A percentile compares a stretch with the other conserved stretches of the same genome.
Evolutionary conservation across 2,888 invertebrate genomes (phyloP).

Genomic region (Hecatera dysodea): DNA sequence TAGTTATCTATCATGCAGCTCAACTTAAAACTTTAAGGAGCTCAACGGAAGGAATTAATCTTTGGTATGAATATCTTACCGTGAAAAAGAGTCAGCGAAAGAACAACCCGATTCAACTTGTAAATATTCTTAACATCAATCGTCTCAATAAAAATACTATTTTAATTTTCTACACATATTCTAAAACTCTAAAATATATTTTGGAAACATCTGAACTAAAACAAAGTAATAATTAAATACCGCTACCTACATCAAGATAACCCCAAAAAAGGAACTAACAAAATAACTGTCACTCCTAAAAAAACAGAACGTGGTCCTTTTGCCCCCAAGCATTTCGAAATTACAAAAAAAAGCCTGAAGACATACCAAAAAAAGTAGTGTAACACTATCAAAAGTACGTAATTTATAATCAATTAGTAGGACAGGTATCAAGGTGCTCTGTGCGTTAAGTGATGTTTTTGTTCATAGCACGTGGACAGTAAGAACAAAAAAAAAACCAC

Average conservation of each 20-base stretch:
- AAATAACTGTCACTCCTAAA: conserved; percentile 38
- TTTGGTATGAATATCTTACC: no score
- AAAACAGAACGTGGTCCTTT: conserved; percentile 43
- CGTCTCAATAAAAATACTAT: no score
- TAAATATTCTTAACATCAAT: no score
- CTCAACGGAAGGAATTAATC: no score
- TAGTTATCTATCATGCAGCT: no score
- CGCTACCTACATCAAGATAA: neutral
- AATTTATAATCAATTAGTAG: conserved; percentile 81
- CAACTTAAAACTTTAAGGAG: no score
- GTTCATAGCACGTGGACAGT: conserved; percentile 68
- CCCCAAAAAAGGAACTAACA: neutral
- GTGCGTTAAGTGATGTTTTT: conserved; percentile 69
- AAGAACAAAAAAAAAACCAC: conserved; percentile 59
- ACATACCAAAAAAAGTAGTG: conserved; percentile 33
- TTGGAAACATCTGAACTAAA: no score
- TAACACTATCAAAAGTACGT: conserved; percentile 61
- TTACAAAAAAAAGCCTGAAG: conserved; percentile 30
- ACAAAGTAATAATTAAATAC: conserved; percentile 3
- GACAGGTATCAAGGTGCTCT: conserved; percentile 70
- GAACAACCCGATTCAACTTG: no score
- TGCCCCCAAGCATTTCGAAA: conserved; percentile 36
- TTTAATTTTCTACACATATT: neutral
- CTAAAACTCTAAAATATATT: neutral
- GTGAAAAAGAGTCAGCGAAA: no score